Conservation (phyloP, 2,888 invertebrate genomes). For the Synanthedon myopaeformis region DNA sequence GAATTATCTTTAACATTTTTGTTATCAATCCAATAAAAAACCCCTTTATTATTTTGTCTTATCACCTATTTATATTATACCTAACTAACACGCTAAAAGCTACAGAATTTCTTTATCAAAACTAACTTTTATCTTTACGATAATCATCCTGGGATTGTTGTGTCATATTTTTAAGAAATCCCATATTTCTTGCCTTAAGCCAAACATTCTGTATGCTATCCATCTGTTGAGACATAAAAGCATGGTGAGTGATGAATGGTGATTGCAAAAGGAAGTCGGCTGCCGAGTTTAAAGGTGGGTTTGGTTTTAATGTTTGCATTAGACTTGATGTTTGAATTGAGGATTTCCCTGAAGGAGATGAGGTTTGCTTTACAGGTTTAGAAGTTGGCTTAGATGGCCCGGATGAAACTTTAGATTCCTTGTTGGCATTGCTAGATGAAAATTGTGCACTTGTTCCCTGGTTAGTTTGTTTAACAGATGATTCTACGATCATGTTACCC, state of each 20-base stretch:
- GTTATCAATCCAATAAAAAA: too few species aligned
- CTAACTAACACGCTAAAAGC: too few species aligned
- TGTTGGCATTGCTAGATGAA: slow-evolving; percentile 35
- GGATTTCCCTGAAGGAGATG: slow-evolving; percentile 31
- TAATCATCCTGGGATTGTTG: slow-evolving; percentile 51
- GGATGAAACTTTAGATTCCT: slow-evolving; percentile 37
- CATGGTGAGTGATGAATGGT: slow-evolving; percentile 26
- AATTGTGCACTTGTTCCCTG: slow-evolving; percentile 55
- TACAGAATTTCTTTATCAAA: neutral
- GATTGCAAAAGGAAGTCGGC: slow-evolving; percentile 38
- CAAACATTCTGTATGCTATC: slow-evolving; percentile 46
- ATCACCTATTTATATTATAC: too few species aligned
- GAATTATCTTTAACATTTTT: too few species aligned
- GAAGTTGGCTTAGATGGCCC: slow-evolving; percentile 43
- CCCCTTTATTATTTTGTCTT: too few species aligned
- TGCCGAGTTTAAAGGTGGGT: slow-evolving; percentile 28
- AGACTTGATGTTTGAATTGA: slow-evolving; percentile 42
- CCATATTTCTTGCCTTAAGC: slow-evolving; percentile 51
- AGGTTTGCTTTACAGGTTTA: slow-evolving; percentile 40
- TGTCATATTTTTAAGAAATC: slow-evolving; percentile 47
- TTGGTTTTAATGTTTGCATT: slow-evolving; percentile 32
- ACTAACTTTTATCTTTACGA: slow-evolving; percentile 39
- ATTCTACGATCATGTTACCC: slow-evolving; percentile 29
- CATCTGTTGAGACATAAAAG: slow-evolving; percentile 44
- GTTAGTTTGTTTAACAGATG: slow-evolving; percentile 47